Conservation (phyloP, 2,113 vertebrate species). For the Pristiophorus japonicus region DNA sequence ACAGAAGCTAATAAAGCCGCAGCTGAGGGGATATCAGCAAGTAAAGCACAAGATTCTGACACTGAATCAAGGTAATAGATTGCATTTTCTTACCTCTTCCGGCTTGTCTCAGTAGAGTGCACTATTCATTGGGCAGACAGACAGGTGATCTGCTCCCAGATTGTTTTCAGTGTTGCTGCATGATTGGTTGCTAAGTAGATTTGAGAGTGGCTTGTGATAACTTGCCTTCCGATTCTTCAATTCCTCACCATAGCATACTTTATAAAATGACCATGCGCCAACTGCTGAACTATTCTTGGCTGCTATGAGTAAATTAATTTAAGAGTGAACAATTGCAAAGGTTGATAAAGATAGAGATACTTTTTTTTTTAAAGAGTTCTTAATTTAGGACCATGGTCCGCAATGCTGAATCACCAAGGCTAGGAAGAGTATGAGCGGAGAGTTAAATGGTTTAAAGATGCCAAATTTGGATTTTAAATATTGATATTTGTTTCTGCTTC, state of each 20-base stretch:
- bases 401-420: neutral
- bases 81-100: neutral
- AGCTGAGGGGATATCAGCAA: constrained; percentile 41
- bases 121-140: neutral
- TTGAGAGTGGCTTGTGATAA: neutral
- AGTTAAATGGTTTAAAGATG: neutral
- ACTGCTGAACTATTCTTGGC: neutral
- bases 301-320: neutral
- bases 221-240: neutral
- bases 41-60: constrained; percentile 39
- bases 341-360: neutral
- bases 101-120: neutral
- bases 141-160: neutral
- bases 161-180: neutral
- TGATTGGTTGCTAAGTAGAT: too few relatives aligned
- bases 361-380: neutral
- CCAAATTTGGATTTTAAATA: neutral
- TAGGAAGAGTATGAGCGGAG: neutral
- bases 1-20: constrained; percentile 40
- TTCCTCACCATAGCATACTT: neutral
- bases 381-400: neutral
- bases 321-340: neutral
- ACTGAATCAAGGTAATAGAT: constrained; percentile 48
- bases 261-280: neutral
- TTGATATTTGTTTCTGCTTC: constrained; percentile 43